Evolutionary conservation across 2,113 vertebrate genomes (phyloP), one percentile per base, ranked within the genome.

Genomic region (Okapia johnstoni): DNA sequence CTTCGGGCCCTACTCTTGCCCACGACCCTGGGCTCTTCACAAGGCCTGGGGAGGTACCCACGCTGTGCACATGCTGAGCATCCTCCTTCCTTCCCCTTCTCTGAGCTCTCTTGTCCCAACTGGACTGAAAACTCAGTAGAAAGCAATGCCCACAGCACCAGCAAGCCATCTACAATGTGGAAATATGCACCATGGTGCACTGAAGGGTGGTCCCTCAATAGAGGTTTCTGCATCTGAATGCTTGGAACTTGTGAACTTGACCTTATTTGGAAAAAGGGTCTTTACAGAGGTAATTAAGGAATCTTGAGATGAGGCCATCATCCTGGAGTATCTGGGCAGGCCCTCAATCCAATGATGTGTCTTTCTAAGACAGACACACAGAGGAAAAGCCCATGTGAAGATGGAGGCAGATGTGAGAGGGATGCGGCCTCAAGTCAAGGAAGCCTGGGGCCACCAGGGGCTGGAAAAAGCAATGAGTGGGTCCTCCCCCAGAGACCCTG

Each of bases 1-100:
- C 13, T 50, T 12, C 4, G 61, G 28, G 57, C 76, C 30, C 10
- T 0, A 1, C 19, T 9, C 17, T 23, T 10, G 23, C 11, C 48
- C 0, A 0, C 7, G 5, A 25, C 26, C 6, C 21, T 1, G 8
- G 30, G 52, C 21, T 33, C 7, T n/a, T 2, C 9, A 3, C 8
- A 40, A 48, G 57, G 17, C 5, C 0, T 4, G 13, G 2, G 40
- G 26, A 25, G 13, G 6, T 3, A 1, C 25, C 85, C 85, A 48
- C 8, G 7, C 25, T 11, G 1, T 26, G 43, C 19, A 3, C 17
- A 1, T 15, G 25, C 70, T 21, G 1, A 52, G 25, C n/a, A 36
- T 57, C 40, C 36, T 11, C 46, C 54, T n/a, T 23, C 54, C 25
- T 36, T 26, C 19, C 10, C 40, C 63, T 5, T 13, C 61, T 2